phyloP scores from a whole-genome alignment of 1,140 invertebrate species.

The Formica selysi region DNA sequence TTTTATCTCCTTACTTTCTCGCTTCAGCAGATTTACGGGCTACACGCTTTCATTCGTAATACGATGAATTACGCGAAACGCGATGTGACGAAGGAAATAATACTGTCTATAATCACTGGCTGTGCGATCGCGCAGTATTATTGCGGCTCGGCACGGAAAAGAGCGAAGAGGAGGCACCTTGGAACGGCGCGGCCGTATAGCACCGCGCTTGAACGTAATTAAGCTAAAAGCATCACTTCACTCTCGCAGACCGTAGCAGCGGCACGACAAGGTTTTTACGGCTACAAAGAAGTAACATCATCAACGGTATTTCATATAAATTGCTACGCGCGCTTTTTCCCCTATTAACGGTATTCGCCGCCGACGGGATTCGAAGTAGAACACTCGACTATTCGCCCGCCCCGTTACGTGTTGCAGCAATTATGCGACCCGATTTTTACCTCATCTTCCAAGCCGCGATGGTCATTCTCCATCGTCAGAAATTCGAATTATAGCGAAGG shows the following conservation, averaged over 20 bases:
- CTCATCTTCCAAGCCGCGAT: slow-evolving; percentile 20
- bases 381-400: slow-evolving; percentile 14
- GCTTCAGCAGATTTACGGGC: slow-evolving; percentile 22
- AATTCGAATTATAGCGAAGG: neutral
- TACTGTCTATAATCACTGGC: slow-evolving; percentile 50
- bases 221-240: slow-evolving; percentile 63
- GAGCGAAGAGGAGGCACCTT: slow-evolving; percentile 36
- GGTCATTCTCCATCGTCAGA: neutral
- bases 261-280: slow-evolving; percentile 59
- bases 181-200: slow-evolving; percentile 5
- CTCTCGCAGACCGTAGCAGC: slow-evolving; percentile 44
- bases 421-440: slow-evolving; percentile 52
- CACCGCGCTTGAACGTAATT: slow-evolving; percentile 46
- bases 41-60: slow-evolving; percentile 36
- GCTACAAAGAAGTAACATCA: slow-evolving; percentile 62
- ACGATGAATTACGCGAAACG: slow-evolving; percentile 41
- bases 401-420: slow-evolving; percentile 38
- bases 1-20: slow-evolving; percentile 13
- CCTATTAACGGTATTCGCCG: slow-evolving; percentile 39
- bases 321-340: slow-evolving; percentile 63
- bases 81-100: slow-evolving; percentile 37
- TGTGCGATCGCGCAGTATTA: slow-evolving; percentile 49
- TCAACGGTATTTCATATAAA: slow-evolving; percentile 63
- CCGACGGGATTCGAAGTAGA: slow-evolving; percentile 36
- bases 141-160: slow-evolving; percentile 50